These are phyloP conservation scores for Oegoconia quadripuncta DNA, from an alignment of 2,888 invertebrate species.

Conservation along the genomic window DNA sequence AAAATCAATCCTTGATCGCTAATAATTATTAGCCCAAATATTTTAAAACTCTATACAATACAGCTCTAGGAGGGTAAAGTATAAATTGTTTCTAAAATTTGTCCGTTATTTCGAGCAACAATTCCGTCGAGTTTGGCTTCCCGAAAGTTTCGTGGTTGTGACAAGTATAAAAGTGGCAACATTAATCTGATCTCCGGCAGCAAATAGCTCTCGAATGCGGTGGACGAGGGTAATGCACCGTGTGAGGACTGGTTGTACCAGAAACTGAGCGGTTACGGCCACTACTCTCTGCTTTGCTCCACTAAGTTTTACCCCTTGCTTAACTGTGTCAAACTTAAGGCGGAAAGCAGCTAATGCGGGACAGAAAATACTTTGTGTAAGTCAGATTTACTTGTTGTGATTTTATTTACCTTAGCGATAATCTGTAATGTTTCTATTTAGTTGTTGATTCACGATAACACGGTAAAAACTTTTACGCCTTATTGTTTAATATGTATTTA, in stretches of 20 bases:
- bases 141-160: conserved; percentile 53
- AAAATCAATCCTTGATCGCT: no score
- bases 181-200: conserved; percentile 73
- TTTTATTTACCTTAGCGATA: no score
- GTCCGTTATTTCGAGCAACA: conserved; percentile 20
- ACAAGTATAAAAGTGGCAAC: conserved; percentile 74
- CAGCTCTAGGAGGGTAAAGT: not conserved
- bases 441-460: no score
- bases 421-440: no score
- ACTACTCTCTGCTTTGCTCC: conserved; percentile 5
- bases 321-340: not conserved
- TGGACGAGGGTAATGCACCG: conserved; percentile 72
- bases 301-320: not conserved
- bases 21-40: no score
- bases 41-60: no score
- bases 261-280: conserved; percentile 54
- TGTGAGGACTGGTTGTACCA: conserved; percentile 62
- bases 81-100: not conserved
- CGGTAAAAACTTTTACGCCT: no score
- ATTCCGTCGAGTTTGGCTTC: conserved; percentile 27
- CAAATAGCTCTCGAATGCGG: conserved; percentile 72
- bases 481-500: no score
- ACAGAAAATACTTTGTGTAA: no score
- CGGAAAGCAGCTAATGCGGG: not conserved
- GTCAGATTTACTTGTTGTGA: no score